These are phyloP conservation scores for Camelus bactrianus DNA, from an alignment of 2,113 vertebrate genomes.

Conservation along the genomic window DNA sequence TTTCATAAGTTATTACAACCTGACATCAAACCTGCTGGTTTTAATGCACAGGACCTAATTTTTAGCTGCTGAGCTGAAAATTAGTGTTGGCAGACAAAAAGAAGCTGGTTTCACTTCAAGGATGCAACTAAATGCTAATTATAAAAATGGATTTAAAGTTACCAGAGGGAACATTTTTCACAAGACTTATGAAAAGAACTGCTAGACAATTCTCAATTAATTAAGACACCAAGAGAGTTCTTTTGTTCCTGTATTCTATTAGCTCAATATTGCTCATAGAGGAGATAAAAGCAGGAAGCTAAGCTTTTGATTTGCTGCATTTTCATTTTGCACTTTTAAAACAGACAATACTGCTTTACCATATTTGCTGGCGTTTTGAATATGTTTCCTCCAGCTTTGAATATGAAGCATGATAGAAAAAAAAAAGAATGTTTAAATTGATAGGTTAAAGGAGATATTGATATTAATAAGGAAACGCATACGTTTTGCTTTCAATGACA, in stretches of 20 bases:
- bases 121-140: background rate
- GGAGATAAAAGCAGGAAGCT: background rate
- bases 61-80: slow-evolving; percentile 71
- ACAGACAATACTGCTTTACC: background rate
- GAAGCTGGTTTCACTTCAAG: background rate
- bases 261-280: background rate
- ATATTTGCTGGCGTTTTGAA: background rate
- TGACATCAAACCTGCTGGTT: slow-evolving; percentile 59
- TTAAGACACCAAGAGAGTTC: background rate
- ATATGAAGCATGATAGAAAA: background rate
- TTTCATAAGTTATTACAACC: background rate
- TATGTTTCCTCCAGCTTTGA: background rate
- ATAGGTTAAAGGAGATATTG: background rate
- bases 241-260: slow-evolving; percentile 7
- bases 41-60: background rate
- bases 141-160: slow-evolving; percentile 26
- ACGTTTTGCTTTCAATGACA: background rate
- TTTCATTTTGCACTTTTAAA: slow-evolving; percentile 46
- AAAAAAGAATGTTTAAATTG: slow-evolving; percentile 28
- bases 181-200: background rate
- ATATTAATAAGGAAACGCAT: background rate
- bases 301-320: background rate
- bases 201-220: slow-evolving; percentile 20
- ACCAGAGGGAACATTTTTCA: background rate
- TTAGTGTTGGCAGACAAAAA: slow-evolving; percentile 59